phyloP scores from a whole-genome alignment of 1,140 invertebrate genomes.

The Tribolium madens region DNA sequence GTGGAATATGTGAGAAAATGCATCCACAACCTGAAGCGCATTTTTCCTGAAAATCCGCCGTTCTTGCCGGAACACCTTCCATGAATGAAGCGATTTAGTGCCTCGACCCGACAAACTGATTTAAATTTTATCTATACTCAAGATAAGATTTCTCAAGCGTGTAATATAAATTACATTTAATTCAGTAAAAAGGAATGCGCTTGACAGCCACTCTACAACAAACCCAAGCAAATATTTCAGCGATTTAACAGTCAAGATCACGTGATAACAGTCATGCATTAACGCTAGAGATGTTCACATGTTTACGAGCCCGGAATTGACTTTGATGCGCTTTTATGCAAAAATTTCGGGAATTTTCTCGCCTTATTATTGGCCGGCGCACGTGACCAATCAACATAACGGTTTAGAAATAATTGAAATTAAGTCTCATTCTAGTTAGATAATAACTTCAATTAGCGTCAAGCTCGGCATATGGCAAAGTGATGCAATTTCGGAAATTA shows the following conservation, averaged over 20 bases:
- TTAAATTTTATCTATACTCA: constrained; percentile 14
- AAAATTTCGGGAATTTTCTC: not conserved
- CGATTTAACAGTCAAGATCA: constrained; percentile 27
- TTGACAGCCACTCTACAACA: constrained; percentile 17
- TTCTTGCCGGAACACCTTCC: not conserved
- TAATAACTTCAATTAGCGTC: too few species aligned
- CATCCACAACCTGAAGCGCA: not conserved
- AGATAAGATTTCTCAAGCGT: constrained; percentile 23
- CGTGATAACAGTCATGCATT: not conserved
- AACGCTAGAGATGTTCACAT: not conserved
- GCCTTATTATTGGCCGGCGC: not conserved
- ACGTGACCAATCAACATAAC: too few species aligned
- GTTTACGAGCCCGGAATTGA: constrained; percentile 8
- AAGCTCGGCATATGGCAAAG: too few species aligned
- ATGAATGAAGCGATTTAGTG: not conserved
- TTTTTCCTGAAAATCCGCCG: not conserved
- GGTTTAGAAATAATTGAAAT: too few species aligned
- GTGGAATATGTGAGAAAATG: too few species aligned
- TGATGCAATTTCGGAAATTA: not conserved
- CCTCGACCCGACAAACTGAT: constrained; percentile 3
- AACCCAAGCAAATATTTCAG: constrained; percentile 19
- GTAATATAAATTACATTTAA: constrained; percentile 33
- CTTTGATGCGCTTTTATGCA: not conserved
- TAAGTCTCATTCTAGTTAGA: too few species aligned
- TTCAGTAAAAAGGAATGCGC: constrained; percentile 18